phyloP scores from a whole-genome alignment of 2,797 vertebrate species.

The Scleropages formosus region DNA sequence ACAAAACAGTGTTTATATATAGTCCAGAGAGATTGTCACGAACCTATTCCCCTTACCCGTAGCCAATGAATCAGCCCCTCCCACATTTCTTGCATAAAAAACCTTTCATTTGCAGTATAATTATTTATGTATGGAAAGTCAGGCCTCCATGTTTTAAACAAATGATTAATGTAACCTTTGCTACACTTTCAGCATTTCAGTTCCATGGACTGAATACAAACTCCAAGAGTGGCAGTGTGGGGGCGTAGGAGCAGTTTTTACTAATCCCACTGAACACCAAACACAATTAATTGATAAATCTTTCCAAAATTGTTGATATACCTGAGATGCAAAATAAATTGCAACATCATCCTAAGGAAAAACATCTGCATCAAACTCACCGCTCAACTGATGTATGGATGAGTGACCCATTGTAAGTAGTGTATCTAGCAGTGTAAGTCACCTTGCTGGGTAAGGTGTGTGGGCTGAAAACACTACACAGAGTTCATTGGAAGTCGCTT shows the following conservation, averaged over 20 bases:
- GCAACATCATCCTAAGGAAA: too few relatives aligned
- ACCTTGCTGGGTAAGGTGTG: too few relatives aligned
- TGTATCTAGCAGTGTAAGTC: too few relatives aligned
- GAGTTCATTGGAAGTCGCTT: too few relatives aligned
- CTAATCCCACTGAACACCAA: too few relatives aligned
- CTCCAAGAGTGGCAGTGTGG: neutral
- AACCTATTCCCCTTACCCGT: constrained; percentile 75
- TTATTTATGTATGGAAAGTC: constrained; percentile 45
- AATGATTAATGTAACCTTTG: constrained; percentile 30
- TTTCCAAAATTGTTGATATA: too few relatives aligned
- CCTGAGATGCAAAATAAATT: too few relatives aligned
- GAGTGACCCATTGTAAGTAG: too few relatives aligned
- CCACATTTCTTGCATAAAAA: constrained; percentile 74
- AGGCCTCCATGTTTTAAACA: constrained; percentile 15
- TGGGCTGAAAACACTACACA: too few relatives aligned
- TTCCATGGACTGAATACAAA: neutral
- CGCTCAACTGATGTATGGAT: too few relatives aligned
- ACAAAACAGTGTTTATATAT: constrained; percentile 16
- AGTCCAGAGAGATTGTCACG: constrained; percentile 53
- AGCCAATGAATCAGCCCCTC: constrained; percentile 71
- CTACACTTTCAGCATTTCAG: constrained; percentile 11
- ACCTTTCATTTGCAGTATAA: constrained; percentile 69
- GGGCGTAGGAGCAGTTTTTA: neutral
- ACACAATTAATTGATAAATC: too few relatives aligned
- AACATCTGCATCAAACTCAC: too few relatives aligned